Conservation (phyloP, 2,113 vertebrate genomes). For the Galbula dea region DNA sequence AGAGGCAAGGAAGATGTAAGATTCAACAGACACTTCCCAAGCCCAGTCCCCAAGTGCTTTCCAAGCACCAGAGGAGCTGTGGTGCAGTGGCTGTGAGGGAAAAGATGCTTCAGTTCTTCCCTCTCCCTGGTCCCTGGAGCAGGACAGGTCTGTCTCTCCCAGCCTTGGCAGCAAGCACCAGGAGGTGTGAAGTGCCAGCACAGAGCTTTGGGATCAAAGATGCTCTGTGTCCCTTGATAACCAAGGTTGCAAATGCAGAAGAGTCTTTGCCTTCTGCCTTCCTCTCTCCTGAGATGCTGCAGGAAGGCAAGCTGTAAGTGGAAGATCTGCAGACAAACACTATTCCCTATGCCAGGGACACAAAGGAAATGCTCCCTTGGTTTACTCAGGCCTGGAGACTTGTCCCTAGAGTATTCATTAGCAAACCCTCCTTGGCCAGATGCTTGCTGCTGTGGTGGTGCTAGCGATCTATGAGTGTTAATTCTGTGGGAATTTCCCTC, state of each 20-base stretch:
- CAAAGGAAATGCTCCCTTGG: not conserved
- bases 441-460: not conserved
- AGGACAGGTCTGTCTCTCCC: not conserved
- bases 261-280: not conserved
- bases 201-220: not conserved
- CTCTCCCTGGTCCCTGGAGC: not conserved
- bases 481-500: not conserved
- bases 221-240: not conserved
- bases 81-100: not conserved
- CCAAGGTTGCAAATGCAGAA: rapidly evolving
- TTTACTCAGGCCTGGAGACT: not conserved
- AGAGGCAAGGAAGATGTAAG: not conserved
- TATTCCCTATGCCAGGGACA: not conserved
- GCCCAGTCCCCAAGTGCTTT: rapidly evolving
- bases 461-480: not conserved
- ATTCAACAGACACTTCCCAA: not conserved
- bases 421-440: not conserved
- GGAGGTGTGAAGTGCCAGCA: not conserved
- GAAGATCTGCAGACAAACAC: not conserved
- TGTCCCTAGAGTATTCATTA: not conserved
- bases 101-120: not conserved
- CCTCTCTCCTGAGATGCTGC: not conserved
- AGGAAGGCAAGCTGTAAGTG: not conserved
- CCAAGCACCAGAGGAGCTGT: rapidly evolving
- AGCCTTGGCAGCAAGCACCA: not conserved